Evolutionary conservation across 2,797 vertebrate genomes (phyloP).

Genomic region (Allobates femoralis): DNA sequence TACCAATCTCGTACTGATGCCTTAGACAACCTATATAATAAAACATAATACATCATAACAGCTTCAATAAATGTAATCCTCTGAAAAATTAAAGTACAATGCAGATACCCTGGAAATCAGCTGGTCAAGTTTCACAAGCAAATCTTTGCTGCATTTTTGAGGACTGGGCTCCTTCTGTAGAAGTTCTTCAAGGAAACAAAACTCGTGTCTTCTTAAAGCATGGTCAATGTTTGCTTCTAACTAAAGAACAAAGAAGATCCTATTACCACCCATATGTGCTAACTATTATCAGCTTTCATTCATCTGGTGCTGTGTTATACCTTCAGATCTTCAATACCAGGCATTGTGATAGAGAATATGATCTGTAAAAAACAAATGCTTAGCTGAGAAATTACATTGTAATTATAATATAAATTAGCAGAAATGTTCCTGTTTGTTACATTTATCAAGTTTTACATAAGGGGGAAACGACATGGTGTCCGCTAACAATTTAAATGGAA

Average conservation of each 20-base stretch:
- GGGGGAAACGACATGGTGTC: no score
- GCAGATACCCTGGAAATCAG: constrained; percentile 82
- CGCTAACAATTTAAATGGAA: no score
- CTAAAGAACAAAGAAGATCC: constrained; percentile 14
- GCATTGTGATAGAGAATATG: not conserved
- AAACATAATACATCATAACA: no score
- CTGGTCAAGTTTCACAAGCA: constrained; percentile 87
- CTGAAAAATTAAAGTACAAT: not conserved
- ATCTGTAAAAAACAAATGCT: not conserved
- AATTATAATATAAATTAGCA: no score
- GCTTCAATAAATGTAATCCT: no score
- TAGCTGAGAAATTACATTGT: not conserved
- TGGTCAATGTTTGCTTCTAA: constrained; percentile 49
- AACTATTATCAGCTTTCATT: not conserved
- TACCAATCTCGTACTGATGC: no score
- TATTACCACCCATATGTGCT: not conserved
- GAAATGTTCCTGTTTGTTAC: not conserved
- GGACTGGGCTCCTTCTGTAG: constrained; percentile 73
- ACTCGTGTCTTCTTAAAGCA: constrained; percentile 78
- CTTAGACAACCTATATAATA: no score
- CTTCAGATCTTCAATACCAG: constrained; percentile 29
- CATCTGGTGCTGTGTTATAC: not conserved
- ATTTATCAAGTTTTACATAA: no score
- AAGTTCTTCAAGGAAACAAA: constrained; percentile 77
- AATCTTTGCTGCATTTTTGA: constrained; percentile 86